Evolutionary conservation across 1,140 invertebrate genomes (phyloP).

Genomic region (Hypothenemus hampei): DNA sequence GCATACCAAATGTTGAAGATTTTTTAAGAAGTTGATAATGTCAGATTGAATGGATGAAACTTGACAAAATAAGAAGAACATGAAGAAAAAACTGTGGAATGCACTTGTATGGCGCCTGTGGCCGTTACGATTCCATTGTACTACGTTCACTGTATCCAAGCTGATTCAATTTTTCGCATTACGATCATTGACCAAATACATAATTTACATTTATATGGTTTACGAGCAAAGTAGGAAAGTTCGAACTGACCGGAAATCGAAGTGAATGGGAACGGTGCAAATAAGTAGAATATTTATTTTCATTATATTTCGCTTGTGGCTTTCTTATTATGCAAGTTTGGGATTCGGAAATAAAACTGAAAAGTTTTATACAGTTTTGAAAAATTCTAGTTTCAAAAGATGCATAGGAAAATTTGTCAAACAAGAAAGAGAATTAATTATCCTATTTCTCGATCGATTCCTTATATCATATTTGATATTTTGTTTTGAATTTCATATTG

Average conservation of each 20-base stretch:
- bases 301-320: constrained; percentile 26
- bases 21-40: no score
- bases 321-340: constrained; percentile 19
- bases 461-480: no score
- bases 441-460: no score
- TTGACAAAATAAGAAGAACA: background rate
- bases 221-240: constrained; percentile 25
- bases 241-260: constrained; percentile 18
- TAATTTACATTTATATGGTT: constrained; percentile 32
- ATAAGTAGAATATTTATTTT: constrained; percentile 31
- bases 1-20: no score
- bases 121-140: constrained; percentile 21
- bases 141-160: constrained; percentile 15
- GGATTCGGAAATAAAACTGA: constrained; percentile 14
- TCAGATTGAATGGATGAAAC: no score
- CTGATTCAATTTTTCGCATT: constrained; percentile 28
- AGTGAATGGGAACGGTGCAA: constrained; percentile 30
- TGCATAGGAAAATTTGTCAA: no score
- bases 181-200: constrained; percentile 27
- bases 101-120: constrained; percentile 18
- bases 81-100: background rate
- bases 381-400: no score
- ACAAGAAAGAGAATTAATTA: no score
- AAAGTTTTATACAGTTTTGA: constrained; percentile 19
- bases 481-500: no score